A percentile compares a stretch with the other conserved stretches of the same genome.
Evolutionary conservation across 2,113 vertebrate species (phyloP).

Genomic region (Petrocephalus zakoni): DNA sequence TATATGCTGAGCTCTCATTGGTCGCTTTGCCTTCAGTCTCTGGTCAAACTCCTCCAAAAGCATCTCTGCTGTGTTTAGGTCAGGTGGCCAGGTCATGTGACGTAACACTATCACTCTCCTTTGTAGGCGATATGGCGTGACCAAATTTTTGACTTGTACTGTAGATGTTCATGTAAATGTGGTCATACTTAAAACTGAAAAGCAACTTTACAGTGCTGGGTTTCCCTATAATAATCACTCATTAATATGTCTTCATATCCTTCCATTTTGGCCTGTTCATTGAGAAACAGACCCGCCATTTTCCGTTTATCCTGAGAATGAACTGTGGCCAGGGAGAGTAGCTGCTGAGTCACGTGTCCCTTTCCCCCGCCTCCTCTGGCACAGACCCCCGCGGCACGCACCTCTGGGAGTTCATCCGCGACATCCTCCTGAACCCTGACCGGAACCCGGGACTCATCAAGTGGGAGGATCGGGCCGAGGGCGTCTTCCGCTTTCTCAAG

Average conservation of each 20-base stretch:
- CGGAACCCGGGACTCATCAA: conserved; percentile 92
- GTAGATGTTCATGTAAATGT: background rate
- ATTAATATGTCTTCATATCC: background rate
- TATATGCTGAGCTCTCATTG: background rate
- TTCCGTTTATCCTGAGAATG: background rate
- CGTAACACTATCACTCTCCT: background rate
- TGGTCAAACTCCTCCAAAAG: background rate
- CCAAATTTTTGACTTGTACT: background rate
- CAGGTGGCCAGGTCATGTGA: background rate
- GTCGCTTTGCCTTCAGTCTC: background rate
- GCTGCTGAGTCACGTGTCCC: background rate
- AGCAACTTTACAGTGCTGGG: background rate
- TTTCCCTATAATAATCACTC: background rate
- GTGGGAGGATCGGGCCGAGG: conserved; percentile 92
- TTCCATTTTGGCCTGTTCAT: background rate
- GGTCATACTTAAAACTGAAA: background rate
- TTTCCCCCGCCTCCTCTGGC: background rate
- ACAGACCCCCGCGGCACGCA: conserved; percentile 87
- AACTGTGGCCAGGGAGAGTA: background rate
- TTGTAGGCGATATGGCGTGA: background rate
- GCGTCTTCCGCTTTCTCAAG: conserved; percentile 92
- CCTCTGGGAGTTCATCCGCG: conserved; percentile 96
- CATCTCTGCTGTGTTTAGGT: too few relatives aligned
- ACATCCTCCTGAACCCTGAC: conserved; percentile 90
- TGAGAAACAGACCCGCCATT: background rate